Conservation (phyloP, 2,113 vertebrate genomes). For the Maccullochella peelii region DNA sequence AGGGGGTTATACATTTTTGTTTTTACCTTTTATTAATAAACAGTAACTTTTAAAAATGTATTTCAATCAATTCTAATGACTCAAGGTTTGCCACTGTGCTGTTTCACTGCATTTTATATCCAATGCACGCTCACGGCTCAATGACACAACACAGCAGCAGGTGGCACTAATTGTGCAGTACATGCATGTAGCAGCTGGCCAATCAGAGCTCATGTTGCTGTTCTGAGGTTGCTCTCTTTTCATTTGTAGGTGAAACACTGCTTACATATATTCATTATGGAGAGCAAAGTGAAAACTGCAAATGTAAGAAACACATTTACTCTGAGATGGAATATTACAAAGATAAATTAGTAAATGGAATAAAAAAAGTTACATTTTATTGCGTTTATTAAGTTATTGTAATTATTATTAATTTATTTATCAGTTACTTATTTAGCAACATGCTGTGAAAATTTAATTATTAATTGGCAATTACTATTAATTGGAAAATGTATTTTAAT, state of each 20-base stretch:
- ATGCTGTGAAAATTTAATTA: background rate
- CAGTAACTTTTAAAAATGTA: no score
- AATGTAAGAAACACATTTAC: background rate
- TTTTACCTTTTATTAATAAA: no score
- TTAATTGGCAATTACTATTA: background rate
- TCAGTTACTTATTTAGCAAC: background rate
- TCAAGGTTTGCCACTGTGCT: background rate
- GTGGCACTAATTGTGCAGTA: background rate
- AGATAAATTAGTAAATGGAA: background rate
- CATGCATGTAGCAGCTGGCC: background rate
- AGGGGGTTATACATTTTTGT: no score
- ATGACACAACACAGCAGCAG: background rate
- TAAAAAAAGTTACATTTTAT: background rate
- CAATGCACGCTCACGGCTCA: background rate
- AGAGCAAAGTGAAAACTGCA: background rate
- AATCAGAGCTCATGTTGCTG: background rate
- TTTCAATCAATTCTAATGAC: no score
- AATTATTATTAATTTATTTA: no score
- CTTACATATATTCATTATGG: background rate
- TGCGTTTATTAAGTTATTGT: background rate
- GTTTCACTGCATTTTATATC: background rate
- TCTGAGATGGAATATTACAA: background rate
- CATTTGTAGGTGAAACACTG: background rate
- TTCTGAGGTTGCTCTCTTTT: no score
- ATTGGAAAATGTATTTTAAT: background rate